A percentile compares a stretch with the other conserved stretches of the same genome.
phyloP scores from a whole-genome alignment of 1,140 invertebrate species.

The Pteromalus puparum region DNA sequence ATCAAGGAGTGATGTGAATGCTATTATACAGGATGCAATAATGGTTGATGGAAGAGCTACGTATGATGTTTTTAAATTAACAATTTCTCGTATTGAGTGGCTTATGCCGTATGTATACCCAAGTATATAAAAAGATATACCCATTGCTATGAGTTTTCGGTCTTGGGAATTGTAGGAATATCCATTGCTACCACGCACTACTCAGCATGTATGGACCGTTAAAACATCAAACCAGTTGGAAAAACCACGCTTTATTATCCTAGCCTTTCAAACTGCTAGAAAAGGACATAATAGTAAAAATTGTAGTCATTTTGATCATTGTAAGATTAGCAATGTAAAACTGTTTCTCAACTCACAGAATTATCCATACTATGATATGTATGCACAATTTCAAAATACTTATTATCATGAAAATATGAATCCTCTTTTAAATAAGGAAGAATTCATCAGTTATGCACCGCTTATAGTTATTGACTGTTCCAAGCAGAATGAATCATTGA shows the following conservation, averaged over 20 bases:
- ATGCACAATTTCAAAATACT: conserved; percentile 44
- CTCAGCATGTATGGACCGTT: conserved; percentile 55
- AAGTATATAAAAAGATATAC: conserved; percentile 58
- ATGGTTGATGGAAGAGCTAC: neutral
- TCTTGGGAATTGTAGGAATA: conserved; percentile 68
- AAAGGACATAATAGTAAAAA: conserved; percentile 46
- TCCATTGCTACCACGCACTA: conserved; percentile 59
- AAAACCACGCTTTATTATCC: conserved; percentile 57
- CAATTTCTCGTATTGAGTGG: conserved; percentile 52
- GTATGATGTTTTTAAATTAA: conserved; percentile 46
- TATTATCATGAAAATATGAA: conserved; percentile 28
- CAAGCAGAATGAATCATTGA: conserved; percentile 49
- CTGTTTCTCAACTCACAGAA: conserved; percentile 13
- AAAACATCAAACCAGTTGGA: conserved; percentile 53
- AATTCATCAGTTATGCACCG: conserved; percentile 30
- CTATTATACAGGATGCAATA: conserved; percentile 25
- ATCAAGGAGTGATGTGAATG: conserved; percentile 61
- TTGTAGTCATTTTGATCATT: conserved; percentile 43
- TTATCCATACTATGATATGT: conserved; percentile 32
- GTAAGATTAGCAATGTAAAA: conserved; percentile 28
- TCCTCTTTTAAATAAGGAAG: conserved; percentile 2
- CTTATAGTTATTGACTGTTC: conserved; percentile 54
- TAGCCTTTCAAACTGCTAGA: conserved; percentile 57
- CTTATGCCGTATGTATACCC: conserved; percentile 56
- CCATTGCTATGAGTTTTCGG: too few relatives aligned